Base-by-base conservation (phyloP, 1,140 invertebrate genomes). In the Magallana angulata region DNA sequence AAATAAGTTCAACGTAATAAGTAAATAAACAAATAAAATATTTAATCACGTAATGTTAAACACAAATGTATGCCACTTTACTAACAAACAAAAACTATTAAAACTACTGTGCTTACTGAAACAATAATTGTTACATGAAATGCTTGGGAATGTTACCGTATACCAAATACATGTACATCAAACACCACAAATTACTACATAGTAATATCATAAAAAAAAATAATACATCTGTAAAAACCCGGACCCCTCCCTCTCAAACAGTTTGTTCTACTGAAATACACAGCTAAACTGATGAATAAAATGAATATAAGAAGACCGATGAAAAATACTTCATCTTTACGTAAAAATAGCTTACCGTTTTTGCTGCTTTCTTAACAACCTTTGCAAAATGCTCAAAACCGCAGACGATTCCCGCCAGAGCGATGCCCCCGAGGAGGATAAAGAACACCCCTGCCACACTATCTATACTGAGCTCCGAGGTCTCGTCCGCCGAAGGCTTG, bases 401-500 rank as follows among this genome's bases (percentile, higher is more conserved):
- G 85, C 93, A 93, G 57, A 93, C 92, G 30, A 93, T 87, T 30
- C 89, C 91, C 11, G 98, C 98, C n/a, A 99, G 94, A 8, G 98
- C 96, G 58, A 99, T 96, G 76, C 96, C 99, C 18, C 97, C 98
- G 91, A 99, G 98, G 24, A 99, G 96, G 92, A 99, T 99, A 96
- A 99, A 99, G 95, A 99, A 99, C 93, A 99, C 98, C 18, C 99
- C 99, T 16, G 98, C 98, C 1, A 99, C 98, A 96, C 99, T 99
- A 93, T 98, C 98, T 76, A 99, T 95, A 81, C 98, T 98, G 89
- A 99, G 96, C 92, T 92, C 93, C 9, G 93, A 91, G 0, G 94
- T 94, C 36, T 93, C 93, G 18, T 93, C 93, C 4, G 92, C 90
- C 12, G 92, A 91, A 1, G 92, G 89, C 48, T 93, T 93, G 56